phyloP scores from a whole-genome alignment of 2,797 vertebrate genomes.

The Halcyon smyrnensis region DNA sequence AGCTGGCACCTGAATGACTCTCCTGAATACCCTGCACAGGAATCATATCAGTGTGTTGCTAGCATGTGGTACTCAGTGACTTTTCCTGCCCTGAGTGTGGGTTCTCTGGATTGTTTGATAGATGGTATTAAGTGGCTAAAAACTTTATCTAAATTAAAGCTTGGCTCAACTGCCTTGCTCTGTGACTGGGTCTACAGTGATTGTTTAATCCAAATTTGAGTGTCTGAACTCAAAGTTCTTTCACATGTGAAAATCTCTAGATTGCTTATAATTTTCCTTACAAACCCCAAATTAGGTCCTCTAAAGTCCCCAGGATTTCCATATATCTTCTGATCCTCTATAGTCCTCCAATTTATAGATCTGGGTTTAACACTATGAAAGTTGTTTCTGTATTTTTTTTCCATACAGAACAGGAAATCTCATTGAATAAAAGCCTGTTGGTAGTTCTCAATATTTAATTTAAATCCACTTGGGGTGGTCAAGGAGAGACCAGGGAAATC shows the following conservation, averaged over 20 bases:
- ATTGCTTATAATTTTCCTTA: background rate
- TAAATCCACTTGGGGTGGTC: background rate
- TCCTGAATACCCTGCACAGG: background rate
- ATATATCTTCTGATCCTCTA: background rate
- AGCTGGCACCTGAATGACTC: background rate
- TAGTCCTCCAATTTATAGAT: background rate
- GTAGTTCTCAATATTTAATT: background rate
- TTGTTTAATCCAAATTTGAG: background rate
- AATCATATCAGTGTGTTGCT: background rate
- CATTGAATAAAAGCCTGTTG: background rate
- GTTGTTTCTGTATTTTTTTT: background rate
- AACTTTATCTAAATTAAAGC: background rate
- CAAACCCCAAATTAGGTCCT: background rate
- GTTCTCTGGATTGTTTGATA: background rate
- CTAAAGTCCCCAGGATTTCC: background rate
- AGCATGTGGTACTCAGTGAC: background rate
- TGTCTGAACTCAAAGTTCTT: background rate
- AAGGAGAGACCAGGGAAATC: background rate
- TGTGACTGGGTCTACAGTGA: background rate
- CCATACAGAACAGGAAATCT: background rate
- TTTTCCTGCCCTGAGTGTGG: background rate
- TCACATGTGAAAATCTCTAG: background rate
- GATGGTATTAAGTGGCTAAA: background rate
- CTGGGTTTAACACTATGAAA: background rate
- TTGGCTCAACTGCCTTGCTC: background rate